Evolutionary conservation across 2,888 invertebrate genomes (phyloP), one percentile per base, ranked within the genome.

Genomic region (Cenopis cana): DNA sequence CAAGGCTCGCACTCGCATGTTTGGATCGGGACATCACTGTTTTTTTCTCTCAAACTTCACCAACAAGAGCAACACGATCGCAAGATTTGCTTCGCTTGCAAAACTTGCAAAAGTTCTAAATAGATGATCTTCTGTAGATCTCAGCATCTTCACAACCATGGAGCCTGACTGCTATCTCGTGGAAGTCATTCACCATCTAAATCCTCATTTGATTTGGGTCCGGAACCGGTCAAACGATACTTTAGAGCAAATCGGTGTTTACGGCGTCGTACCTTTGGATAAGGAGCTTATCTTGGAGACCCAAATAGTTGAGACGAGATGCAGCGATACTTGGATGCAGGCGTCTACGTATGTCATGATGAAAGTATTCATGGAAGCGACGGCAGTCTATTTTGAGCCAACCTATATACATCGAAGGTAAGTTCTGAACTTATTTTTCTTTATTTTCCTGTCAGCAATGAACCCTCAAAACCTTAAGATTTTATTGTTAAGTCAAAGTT

Each of bases 141-240:
- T 49, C 49, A 33, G 41, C 41, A 24, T 60, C 46, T 60, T 50
- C 41, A 24, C 24, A 46, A 73, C 71, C n/a, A 85, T 86, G 86
- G 83, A 74, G n/a, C 61, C 76, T 0, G 85, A 85, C 68, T 77
- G 75, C 46, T 91, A 91, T 71, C 81, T 81, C 77, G 82, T 91
- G 17, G 81, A 89, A 10, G 78, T 91, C 0, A 76, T 91, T 3
- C 81, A 88, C 68, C 84, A 76, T 41, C 49, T 85, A 10, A 87
- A 89, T 78, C 91, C 91, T 0, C 86, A 91, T 81, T 77, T 91
- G 41, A 86, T 91, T 73, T 91, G 91, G 89, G 82, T 79, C 0
- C 67, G 55, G 10, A 75, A 76, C 59, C 55, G 52, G 14, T 56
- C 52, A 75, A 4, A 36, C 66, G 78, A 81, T n/a, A 62, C 75